These are phyloP conservation scores for Plagodis pulveraria DNA, from an alignment of 2,888 invertebrate species.

Conservation along the genomic window DNA sequence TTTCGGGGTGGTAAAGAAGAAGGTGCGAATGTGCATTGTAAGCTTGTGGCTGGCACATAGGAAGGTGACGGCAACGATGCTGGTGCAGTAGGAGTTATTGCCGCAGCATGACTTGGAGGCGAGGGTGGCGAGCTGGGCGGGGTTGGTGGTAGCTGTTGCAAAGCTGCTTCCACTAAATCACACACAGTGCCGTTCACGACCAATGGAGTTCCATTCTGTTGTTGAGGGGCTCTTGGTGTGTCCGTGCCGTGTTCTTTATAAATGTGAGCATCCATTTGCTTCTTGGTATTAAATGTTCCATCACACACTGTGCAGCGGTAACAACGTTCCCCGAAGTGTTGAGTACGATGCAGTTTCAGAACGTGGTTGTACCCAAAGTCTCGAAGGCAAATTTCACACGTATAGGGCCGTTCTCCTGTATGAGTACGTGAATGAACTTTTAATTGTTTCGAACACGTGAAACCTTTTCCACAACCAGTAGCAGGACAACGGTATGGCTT, in stretches of 20 bases:
- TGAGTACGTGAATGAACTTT: slow-evolving; percentile 96
- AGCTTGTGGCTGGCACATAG: slow-evolving; percentile 59
- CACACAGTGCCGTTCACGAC: slow-evolving; percentile 71
- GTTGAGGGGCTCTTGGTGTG: slow-evolving; percentile 65
- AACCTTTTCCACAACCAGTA: slow-evolving; percentile 94
- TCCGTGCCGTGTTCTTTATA: slow-evolving; percentile 84
- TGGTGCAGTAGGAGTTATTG: slow-evolving; percentile 53
- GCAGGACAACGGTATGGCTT: slow-evolving; percentile 93
- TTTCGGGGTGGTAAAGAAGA: slow-evolving; percentile 91
- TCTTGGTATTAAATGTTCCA: slow-evolving; percentile 95
- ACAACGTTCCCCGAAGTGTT: slow-evolving; percentile 96
- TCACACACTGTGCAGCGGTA: slow-evolving; percentile 97
- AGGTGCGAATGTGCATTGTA: slow-evolving; percentile 64
- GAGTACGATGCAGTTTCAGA: slow-evolving; percentile 94
- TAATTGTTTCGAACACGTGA: slow-evolving; percentile 95
- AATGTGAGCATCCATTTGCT: slow-evolving; percentile 95
- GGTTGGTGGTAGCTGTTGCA: slow-evolving; percentile 82
- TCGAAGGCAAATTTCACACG: slow-evolving; percentile 95
- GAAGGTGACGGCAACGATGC: slow-evolving; percentile 60
- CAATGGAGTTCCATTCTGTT: slow-evolving; percentile 59
- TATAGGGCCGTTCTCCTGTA: slow-evolving; percentile 95
- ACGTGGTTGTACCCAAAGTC: slow-evolving; percentile 97
- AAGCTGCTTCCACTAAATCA: slow-evolving; percentile 72
- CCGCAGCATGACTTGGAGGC: slow-evolving; percentile 68
- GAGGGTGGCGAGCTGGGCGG: slow-evolving; percentile 85